Evolutionary conservation across 1,140 invertebrate species (phyloP).

Genomic region (Lasaia peninsularis): DNA sequence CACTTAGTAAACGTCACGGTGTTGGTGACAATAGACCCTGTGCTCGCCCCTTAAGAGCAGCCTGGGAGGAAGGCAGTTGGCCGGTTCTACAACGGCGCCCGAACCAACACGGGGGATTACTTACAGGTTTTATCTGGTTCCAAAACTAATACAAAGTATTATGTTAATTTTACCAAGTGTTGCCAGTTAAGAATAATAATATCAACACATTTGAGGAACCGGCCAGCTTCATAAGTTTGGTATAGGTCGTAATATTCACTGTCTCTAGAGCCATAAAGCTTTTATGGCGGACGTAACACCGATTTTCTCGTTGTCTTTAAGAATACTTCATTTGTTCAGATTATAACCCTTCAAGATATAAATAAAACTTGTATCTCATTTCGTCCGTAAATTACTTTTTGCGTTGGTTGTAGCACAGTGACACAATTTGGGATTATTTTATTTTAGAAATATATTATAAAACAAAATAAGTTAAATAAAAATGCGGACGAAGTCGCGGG

Average conservation of each 20-base stretch:
- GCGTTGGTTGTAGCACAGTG: background rate
- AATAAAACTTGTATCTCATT: background rate
- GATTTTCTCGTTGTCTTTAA: conserved; percentile 11
- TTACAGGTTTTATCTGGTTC: too few relatives aligned
- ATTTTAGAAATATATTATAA: too few relatives aligned
- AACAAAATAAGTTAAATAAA: too few relatives aligned
- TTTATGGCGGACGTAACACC: conserved; percentile 10
- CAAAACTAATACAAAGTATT: background rate
- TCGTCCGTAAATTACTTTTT: background rate
- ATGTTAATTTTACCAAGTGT: background rate
- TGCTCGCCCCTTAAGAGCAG: too few relatives aligned
- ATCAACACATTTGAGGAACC: background rate
- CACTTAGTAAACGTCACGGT: too few relatives aligned
- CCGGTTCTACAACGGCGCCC: too few relatives aligned
- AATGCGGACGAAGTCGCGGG: too few relatives aligned
- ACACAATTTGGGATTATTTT: too few relatives aligned
- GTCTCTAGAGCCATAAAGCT: background rate
- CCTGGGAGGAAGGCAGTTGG: too few relatives aligned
- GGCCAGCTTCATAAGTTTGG: background rate
- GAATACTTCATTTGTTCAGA: conserved; percentile 13
- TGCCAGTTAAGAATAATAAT: background rate
- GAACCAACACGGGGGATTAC: background rate
- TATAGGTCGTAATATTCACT: conserved; percentile 8
- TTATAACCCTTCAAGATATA: background rate
- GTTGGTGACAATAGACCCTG: too few relatives aligned